phyloP scores from a whole-genome alignment of 2,797 vertebrate species.

The Rhinoraja longicauda region DNA sequence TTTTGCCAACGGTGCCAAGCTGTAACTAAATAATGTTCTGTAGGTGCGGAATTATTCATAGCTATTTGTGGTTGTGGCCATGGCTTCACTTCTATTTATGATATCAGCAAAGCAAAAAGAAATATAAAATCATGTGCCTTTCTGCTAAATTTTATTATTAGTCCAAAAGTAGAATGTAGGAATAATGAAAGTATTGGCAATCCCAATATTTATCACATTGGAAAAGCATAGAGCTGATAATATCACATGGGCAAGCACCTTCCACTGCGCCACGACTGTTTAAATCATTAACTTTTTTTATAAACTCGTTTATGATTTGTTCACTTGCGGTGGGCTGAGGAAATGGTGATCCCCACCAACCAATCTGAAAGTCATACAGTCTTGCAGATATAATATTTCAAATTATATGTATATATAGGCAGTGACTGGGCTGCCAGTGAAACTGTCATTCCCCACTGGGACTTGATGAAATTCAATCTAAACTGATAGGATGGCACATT shows the following conservation, averaged over 20 bases:
- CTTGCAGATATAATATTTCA: not conserved
- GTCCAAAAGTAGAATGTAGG: not conserved
- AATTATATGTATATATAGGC: not conserved
- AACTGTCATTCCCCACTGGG: not conserved
- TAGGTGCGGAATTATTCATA: not conserved
- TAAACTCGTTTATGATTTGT: not conserved
- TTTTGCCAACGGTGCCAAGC: not conserved
- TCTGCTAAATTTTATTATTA: not conserved
- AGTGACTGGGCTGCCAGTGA: not conserved
- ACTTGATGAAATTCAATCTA: not conserved
- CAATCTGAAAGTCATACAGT: not conserved
- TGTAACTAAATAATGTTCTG: not conserved
- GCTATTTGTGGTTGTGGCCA: not conserved
- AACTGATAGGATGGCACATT: not conserved
- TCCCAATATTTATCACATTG: not conserved
- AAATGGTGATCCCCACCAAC: not conserved
- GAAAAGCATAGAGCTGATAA: not conserved
- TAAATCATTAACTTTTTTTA: not conserved
- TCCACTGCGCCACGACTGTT: not conserved
- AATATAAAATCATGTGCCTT: not conserved
- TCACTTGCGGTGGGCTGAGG: not conserved
- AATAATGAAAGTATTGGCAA: not conserved
- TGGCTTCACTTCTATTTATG: not conserved
- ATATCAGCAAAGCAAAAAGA: not conserved
- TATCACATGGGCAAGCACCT: not conserved